Evolutionary conservation across 2,888 invertebrate species (phyloP), one percentile per base, ranked within the genome.

Genomic region (Spisula subtruncata): DNA sequence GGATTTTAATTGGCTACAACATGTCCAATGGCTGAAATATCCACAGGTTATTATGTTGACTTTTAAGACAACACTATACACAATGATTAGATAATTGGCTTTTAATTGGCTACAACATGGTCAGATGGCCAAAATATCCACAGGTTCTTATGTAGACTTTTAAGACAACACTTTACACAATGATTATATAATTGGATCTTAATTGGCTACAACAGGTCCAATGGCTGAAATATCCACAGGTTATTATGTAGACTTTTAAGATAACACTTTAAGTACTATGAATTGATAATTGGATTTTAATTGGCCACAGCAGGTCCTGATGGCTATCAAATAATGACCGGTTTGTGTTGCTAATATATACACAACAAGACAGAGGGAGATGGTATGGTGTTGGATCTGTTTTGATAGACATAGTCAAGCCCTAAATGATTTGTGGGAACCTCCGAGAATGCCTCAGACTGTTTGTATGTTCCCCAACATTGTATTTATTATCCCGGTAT

Each of bases 111-210:
- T n/a, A n/a, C n/a, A n/a, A n/a, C n/a, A n/a, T n/a, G n/a, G n/a
- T n/a, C n/a, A n/a, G n/a, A n/a, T n/a, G n/a, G n/a, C n/a, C n/a
- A n/a, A n/a, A n/a, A n/a, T n/a, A n/a, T n/a, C n/a, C n/a, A n/a
- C n/a, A n/a, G n/a, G n/a, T n/a, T n/a, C n/a, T n/a, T n/a, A 5
- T n/a, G 60, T 66, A 66, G 60, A 66, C 25, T 46, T 80, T n/a
- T n/a, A 81, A 81, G 16, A 81, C 29, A 46, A 81, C 41, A 81
- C 2, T 18, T 2, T 16, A 5, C n/a, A n/a, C 6, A 29, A n/a
- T 29, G 56, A 82, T 51, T n/a, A 25, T 35, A 46, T 56, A 85
- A 85, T 85, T 85, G 56, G 85, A 25, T 25, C 56, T 41, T 85
- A 85, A 85, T 85, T 85, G 85, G 46, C 54, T 80, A 35, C 6